Evolutionary conservation across 2,113 vertebrate genomes (phyloP), one percentile per base, ranked within the genome.

Genomic region (Bos indicus): DNA sequence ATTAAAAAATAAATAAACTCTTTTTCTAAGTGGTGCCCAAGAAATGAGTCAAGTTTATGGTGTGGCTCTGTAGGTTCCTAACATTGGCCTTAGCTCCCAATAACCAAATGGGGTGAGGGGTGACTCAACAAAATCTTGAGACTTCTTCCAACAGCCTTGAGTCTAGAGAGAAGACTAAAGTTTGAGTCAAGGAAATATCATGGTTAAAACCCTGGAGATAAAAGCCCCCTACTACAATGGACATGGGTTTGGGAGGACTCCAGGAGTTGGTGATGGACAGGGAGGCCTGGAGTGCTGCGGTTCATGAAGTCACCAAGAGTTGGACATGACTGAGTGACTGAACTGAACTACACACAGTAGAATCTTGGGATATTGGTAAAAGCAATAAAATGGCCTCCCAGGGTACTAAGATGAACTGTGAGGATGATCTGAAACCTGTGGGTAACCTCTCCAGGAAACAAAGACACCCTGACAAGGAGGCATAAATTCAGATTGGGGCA

Each of bases 261-360:
- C 0, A 0, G 64, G 33, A 36, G 33, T 19, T 67, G 64, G 16
- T n/a, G 64, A 67, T 67, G 33, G 64, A 67, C 64, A 67, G 64
- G 16, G 64, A 67, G 64, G 33, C 64, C 64, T 67, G 17, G 64
- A 0, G 0, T 67, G 64, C 64, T 67, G 64, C 2, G 8, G 17
- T 67, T 36, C 64, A 21, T 19, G 33, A 33, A 16, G 64, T n/a
- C 64, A 4, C 64, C n/a, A 67, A 67, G 17, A 67, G 64, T 67
- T 8, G 0, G 33, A 67, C 16, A 67, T 1, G 2, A 67, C 64
- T 67, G 33, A 67, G 33, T 0, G 0, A 67, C 33, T 67, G 33
- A 67, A n/a, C 64, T 64, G 15, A n/a, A 64, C 15, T 64, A 36
- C 36, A 54, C 51, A 91, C 14, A 82, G 28, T 60, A 3, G 54